Base-by-base conservation (phyloP, 2,113 vertebrate genomes). In the Nestor notabilis region DNA sequence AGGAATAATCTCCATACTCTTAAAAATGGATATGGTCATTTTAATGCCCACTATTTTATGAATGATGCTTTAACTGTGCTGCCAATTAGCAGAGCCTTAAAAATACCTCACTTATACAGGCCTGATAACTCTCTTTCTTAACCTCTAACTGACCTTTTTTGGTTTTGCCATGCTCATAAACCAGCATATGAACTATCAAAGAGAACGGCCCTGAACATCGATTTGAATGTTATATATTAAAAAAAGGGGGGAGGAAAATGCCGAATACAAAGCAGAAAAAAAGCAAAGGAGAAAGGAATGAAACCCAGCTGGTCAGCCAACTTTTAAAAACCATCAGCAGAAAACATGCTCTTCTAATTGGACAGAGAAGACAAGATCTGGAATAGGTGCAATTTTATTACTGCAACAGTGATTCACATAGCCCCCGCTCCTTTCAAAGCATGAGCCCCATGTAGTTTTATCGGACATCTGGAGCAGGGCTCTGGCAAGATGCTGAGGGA, bases 331-430 rank as follows among this genome's bases (percentile, higher is more conserved):
- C 56, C 77, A 75, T 87, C 75, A 92, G 94, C 95, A 97, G 93
- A 89, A 97, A 95, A 90, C 92, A 93, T 71, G 81, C 87, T 93
- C 91, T 92, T 95, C 93, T 96, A 95, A 97, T 89, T 92, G 97
- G 95, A 87, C 83, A 72, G 95, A 96, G 95, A 95, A 91, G 96
- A 96, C 94, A 92, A 93, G 97, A 95, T 91, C 89, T 94, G 94
- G 94, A 92, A 77, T 71, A 97, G 97, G 96, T 96, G 95, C 93
- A 96, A 95, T 93, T 96, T 96, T 94, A 96, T 86, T 83, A 86
- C 92, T 68, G 95, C 90, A 92, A 69, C 90, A 92, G 79, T 10
- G 35, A 86, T 93, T 88, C 90, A 29, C 91, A 87, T 49, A 89
- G 89, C 89, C 96, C 81, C 91, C 37, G 41, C 95, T 91, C 92